Conservation (phyloP, 2,888 invertebrate genomes). For the Gymnoscelis rufifasciata region DNA sequence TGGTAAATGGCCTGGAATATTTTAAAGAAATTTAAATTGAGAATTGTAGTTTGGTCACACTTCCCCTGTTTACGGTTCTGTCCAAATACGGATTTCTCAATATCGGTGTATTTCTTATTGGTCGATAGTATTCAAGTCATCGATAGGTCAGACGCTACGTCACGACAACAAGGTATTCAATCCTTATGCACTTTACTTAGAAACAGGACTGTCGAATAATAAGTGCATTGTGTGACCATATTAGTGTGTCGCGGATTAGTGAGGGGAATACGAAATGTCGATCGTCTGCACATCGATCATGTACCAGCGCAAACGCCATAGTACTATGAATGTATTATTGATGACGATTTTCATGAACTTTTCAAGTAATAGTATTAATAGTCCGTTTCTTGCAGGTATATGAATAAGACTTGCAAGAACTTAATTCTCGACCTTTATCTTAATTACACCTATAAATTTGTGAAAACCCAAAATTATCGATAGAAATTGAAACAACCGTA, state of each 20-base stretch:
- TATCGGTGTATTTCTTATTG: constrained; percentile 24
- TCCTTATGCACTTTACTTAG: constrained; percentile 75
- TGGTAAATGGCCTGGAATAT: background rate
- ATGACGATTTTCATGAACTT: too few species aligned
- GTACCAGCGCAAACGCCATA: constrained; percentile 11
- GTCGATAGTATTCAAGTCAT: constrained; percentile 51
- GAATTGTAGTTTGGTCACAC: constrained; percentile 7
- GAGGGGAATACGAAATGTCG: constrained; percentile 72
- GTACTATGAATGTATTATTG: too few species aligned
- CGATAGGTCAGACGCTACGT: constrained; percentile 64
- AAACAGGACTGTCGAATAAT: constrained; percentile 75
- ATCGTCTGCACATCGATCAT: constrained; percentile 50
- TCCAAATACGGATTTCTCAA: constrained; percentile 8
- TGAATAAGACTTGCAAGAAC: too few species aligned
- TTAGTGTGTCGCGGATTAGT: constrained; percentile 69
- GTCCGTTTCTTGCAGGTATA: too few species aligned
- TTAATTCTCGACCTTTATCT: too few species aligned
- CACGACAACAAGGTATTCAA: constrained; percentile 60
- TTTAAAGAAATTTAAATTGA: background rate
- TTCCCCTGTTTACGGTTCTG: constrained; percentile 11
- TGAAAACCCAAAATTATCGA: too few species aligned
- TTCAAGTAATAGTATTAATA: too few species aligned
- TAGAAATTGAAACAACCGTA: too few species aligned
- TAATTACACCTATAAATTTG: too few species aligned
- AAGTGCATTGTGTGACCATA: constrained; percentile 77